These are phyloP conservation scores for Agrilus mali DNA, from an alignment of 2,888 invertebrate species.

Conservation along the genomic window DNA sequence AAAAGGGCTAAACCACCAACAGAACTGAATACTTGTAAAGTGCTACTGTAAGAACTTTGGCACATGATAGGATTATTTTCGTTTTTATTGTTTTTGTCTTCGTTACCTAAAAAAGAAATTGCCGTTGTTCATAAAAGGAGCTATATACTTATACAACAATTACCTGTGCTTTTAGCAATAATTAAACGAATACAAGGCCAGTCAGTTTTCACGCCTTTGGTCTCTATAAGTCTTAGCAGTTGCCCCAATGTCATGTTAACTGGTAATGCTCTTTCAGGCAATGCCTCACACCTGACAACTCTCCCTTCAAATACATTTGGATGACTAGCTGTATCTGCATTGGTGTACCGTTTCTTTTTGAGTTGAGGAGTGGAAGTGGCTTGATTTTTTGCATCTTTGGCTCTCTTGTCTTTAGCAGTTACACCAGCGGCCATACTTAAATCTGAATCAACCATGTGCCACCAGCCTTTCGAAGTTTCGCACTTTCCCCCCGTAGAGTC, in stretches of 20 bases:
- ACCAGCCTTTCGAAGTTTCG: conserved; percentile 31
- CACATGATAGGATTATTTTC: conserved; percentile 15
- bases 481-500: conserved; percentile 16
- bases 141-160: conserved; percentile 5
- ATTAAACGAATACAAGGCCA: conserved; percentile 33
- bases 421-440: conserved; percentile 72
- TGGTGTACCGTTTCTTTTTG: conserved; percentile 29
- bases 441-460: conserved; percentile 34
- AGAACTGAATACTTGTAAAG: conserved; percentile 76
- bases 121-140: background rate
- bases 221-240: conserved; percentile 27
- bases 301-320: conserved; percentile 27
- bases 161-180: conserved; percentile 30
- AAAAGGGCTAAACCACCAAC: conserved; percentile 80
- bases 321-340: conserved; percentile 16
- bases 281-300: conserved; percentile 26
- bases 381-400: conserved; percentile 68
- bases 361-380: conserved; percentile 27
- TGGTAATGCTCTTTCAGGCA: conserved; percentile 29
- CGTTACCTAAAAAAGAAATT: conserved; percentile 9
- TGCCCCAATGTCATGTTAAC: conserved; percentile 29
- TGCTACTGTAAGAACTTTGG: conserved; percentile 34
- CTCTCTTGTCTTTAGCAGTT: conserved; percentile 79
- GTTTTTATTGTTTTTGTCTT: conserved; percentile 14
- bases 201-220: conserved; percentile 25